A percentile compares a stretch with the other conserved stretches of the same genome.
These are phyloP conservation scores for Drosophila atripex DNA, from an alignment of 2,888 invertebrate genomes.

Conservation along the genomic window DNA sequence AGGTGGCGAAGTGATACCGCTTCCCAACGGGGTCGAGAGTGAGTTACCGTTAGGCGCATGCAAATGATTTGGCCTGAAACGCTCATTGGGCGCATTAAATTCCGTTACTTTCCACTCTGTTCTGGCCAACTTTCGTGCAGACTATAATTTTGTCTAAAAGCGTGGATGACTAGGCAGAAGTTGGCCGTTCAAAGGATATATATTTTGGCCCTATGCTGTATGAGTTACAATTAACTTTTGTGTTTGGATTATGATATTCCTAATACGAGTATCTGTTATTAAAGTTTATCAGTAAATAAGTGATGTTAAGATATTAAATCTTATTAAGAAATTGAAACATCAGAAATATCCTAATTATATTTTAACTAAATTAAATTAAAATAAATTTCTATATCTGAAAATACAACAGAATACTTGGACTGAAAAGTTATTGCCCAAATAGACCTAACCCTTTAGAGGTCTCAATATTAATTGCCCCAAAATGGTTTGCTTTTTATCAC, in stretches of 20 bases:
- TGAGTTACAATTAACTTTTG: not conserved
- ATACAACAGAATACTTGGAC: no score
- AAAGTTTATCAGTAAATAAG: no score
- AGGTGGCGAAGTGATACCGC: slow-evolving; percentile 89
- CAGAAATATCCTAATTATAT: no score
- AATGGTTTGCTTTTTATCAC: slow-evolving; percentile 5
- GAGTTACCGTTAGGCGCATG: slow-evolving; percentile 61
- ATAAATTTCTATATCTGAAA: no score
- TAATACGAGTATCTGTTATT: no score
- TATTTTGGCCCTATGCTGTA: not conserved
- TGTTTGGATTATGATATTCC: not conserved
- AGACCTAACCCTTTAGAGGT: slow-evolving; percentile 11
- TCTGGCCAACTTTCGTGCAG: not conserved
- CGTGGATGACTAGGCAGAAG: not conserved
- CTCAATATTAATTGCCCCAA: slow-evolving; percentile 22
- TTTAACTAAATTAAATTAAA: no score
- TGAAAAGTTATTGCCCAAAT: not conserved
- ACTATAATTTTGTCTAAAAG: slow-evolving; percentile 13
- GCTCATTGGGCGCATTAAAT: slow-evolving; percentile 48
- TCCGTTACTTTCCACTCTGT: slow-evolving; percentile 30
- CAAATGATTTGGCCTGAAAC: slow-evolving; percentile 54
- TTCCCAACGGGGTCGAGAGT: slow-evolving; percentile 89
- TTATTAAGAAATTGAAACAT: no score
- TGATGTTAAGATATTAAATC: no score
- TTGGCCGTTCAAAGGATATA: not conserved